A percentile compares a stretch with the other conserved stretches of the same genome.
Evolutionary conservation across 2,797 vertebrate species (phyloP).

Genomic region (Tragopan temminckii): DNA sequence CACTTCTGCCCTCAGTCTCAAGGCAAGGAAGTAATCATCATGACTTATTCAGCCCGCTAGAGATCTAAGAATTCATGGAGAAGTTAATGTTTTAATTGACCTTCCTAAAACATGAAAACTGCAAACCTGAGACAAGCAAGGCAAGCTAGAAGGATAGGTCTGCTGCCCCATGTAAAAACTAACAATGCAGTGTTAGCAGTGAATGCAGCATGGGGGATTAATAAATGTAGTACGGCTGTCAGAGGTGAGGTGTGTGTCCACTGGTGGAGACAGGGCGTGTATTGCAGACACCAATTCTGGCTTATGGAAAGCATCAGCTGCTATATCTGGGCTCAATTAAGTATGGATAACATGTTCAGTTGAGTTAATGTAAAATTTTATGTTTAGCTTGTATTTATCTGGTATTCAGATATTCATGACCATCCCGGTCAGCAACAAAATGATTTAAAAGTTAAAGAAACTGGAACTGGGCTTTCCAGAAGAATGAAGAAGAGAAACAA

Average conservation of each 20-base stretch:
- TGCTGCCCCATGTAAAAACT: background rate
- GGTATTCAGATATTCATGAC: background rate
- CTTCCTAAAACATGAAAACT: background rate
- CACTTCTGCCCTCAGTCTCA: background rate
- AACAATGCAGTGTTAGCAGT: background rate
- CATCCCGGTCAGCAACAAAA: background rate
- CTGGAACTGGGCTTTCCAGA: background rate
- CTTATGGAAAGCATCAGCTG: background rate
- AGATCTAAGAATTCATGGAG: background rate
- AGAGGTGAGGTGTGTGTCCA: background rate
- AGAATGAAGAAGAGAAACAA: background rate
- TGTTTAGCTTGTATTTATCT: background rate
- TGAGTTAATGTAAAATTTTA: background rate
- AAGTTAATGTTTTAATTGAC: background rate
- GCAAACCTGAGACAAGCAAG: background rate
- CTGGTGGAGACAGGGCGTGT: rapidly evolving
- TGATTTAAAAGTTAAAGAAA: background rate
- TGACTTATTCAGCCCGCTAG: rapidly evolving
- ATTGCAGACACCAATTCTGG: background rate
- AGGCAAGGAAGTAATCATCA: background rate
- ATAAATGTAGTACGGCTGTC: background rate
- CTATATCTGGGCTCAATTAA: background rate
- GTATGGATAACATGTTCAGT: background rate
- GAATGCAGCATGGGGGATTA: background rate
- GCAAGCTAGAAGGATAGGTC: background rate